Percentiles rank a stretch among this genome's conserved stretches.
Evolutionary conservation across 2,113 vertebrate species (phyloP).

Genomic region (Hydrochoerus hydrochaeris): DNA sequence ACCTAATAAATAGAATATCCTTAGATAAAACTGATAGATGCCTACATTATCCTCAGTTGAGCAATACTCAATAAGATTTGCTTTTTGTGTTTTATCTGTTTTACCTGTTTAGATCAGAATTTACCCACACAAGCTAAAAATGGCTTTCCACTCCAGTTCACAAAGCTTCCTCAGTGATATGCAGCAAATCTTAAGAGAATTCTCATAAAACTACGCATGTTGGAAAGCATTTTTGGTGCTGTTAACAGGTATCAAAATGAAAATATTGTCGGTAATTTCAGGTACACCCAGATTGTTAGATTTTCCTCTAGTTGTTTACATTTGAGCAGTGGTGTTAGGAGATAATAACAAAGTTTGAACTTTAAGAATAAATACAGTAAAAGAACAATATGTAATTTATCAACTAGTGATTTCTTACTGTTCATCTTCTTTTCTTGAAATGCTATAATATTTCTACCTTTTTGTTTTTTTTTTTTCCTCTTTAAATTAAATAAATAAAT

Average conservation of each 20-base stretch:
- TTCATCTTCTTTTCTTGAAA: too few species aligned
- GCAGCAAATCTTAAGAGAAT: not conserved
- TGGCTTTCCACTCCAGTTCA: not conserved
- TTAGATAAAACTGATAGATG: not conserved
- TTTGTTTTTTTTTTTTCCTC: too few species aligned
- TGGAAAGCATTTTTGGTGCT: not conserved
- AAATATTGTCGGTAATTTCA: not conserved
- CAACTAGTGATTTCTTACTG: too few species aligned
- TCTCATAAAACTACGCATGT: not conserved
- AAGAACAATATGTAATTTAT: too few species aligned
- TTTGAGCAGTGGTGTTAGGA: not conserved
- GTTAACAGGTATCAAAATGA: not conserved
- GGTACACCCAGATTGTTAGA: not conserved
- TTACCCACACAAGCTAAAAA: not conserved
- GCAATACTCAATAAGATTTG: not conserved
- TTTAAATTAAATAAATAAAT: too few species aligned
- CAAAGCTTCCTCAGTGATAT: not conserved
- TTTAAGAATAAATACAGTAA: not conserved
- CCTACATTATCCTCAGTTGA: not conserved
- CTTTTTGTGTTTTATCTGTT: not conserved
- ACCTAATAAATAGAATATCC: not conserved
- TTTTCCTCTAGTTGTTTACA: not conserved
- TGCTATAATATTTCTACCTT: too few species aligned
- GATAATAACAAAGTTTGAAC: not conserved
- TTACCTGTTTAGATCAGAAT: not conserved